Percentiles rank a stretch among this genome's conserved stretches.
phyloP scores from a whole-genome alignment of 2,888 invertebrate genomes.

The Drosophila sordidula region DNA sequence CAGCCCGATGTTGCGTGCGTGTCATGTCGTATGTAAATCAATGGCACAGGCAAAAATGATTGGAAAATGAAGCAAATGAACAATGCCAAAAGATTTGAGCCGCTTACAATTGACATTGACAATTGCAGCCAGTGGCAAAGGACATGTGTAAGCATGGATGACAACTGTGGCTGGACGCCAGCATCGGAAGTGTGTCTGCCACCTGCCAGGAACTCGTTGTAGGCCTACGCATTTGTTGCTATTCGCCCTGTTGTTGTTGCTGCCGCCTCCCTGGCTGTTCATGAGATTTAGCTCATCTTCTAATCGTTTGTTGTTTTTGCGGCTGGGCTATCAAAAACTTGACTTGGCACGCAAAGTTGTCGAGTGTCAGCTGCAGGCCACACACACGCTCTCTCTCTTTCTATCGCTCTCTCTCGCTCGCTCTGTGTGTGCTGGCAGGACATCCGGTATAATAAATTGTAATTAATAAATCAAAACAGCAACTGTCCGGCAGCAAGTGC shows the following conservation, averaged over 20 bases:
- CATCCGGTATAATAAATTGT: constrained; percentile 71
- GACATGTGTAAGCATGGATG: constrained; percentile 39
- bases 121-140: constrained; percentile 4
- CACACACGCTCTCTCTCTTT: not conserved
- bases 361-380: constrained; percentile 55
- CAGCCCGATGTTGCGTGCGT: too few relatives aligned
- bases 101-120: not conserved
- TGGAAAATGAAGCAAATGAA: constrained; percentile 11
- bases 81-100: not conserved
- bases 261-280: constrained; percentile 12
- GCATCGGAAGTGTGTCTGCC: constrained; percentile 29
- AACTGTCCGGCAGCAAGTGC: constrained; percentile 48
- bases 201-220: constrained; percentile 15
- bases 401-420: not conserved
- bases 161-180: constrained; percentile 35
- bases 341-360: constrained; percentile 47
- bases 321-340: constrained; percentile 48
- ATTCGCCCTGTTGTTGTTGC: not conserved
- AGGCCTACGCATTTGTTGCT: not conserved
- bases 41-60: constrained; percentile 5
- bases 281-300: constrained; percentile 46
- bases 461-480: constrained; percentile 75
- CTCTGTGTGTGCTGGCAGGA: constrained; percentile 22
- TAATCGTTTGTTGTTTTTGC: constrained; percentile 34
- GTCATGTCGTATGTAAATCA: not conserved